Evolutionary conservation across 2,888 invertebrate species (phyloP), one percentile per base, ranked within the genome.

Genomic region (Prosopocoilus inquinatus): DNA sequence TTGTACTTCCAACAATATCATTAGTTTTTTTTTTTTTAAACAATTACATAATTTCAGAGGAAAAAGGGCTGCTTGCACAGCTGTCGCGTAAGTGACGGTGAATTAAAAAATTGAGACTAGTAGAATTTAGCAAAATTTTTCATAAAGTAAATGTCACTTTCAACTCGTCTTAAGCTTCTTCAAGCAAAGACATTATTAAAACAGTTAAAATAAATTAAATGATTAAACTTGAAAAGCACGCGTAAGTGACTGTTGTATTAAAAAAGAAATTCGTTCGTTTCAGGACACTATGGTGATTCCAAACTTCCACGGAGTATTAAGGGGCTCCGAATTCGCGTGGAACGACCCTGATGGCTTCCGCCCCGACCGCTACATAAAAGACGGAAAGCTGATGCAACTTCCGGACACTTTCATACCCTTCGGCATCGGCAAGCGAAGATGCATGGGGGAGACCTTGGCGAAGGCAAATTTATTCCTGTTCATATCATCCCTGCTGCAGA

Each of bases 201-300:
- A n/a, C n/a, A n/a, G n/a, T n/a, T n/a, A 35, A 35, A 35, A 35
- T 9, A 35, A 9, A 35, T 35, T 35, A 35, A 35, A 9, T 35
- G 35, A 35, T 35, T 9, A 35, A 9, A 35, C 35, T 9, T n/a
- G n/a, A n/a, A n/a, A n/a, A n/a, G n/a, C n/a, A n/a, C 7, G 4
- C 20, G 0, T 28, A 28, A 28, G 1, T 28, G 20, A 28, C 7
- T 20, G n/a, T n/a, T n/a, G n/a, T n/a, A n/a, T 36, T 9, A 36
- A 36, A 3, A 2, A 7, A 12, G 12, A 1, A 36, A 41, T 52
- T n/a, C 9, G 20, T 61, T 57, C 55, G 54, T 76, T 76, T 47
- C 73, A 90, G 89, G 87, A 91, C 64, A 88, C 91, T 2, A 89
- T 90, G 87, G 84, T 93, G 1, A 82, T 91, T 5, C 86, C 84